Conservation (phyloP, 2,113 vertebrate species). For the Pollachius pollachius region DNA sequence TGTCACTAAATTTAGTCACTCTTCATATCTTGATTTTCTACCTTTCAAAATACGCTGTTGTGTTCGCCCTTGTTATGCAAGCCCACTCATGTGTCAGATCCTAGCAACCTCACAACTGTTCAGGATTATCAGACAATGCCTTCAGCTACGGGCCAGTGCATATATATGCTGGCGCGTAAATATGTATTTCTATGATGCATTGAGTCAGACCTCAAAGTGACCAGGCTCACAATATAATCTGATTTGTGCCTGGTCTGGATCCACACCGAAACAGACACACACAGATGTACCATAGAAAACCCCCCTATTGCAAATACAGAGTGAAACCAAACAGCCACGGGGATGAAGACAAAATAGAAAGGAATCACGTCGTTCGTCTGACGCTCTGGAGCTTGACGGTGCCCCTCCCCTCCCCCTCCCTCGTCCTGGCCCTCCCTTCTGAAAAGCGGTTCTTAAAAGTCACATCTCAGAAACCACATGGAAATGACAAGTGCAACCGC, state of each 20-base stretch:
- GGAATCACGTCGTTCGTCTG: no score
- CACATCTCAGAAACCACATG: background rate
- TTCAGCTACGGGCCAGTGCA: no score
- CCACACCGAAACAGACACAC: background rate
- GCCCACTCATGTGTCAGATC: no score
- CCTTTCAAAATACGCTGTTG: background rate
- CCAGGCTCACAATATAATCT: background rate
- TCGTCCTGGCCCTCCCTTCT: no score
- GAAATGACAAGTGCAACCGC: background rate
- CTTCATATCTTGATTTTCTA: background rate
- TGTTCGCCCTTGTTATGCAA: no score
- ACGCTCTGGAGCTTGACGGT: background rate
- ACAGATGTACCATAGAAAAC: background rate
- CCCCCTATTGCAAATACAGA: background rate
- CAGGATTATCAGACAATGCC: no score
- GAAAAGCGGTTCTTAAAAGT: background rate
- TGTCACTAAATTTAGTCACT: no score
- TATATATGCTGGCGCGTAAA: no score
- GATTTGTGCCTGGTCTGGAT: background rate
- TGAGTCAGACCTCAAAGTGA: background rate
- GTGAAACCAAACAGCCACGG: background rate
- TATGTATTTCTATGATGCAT: no score
- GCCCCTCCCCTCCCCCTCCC: no score
- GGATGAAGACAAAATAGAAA: no score
- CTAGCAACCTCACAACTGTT: no score